A percentile compares a stretch with the other conserved stretches of the same genome.
phyloP scores from a whole-genome alignment of 1,140 invertebrate species.

The Bombus confusus region DNA sequence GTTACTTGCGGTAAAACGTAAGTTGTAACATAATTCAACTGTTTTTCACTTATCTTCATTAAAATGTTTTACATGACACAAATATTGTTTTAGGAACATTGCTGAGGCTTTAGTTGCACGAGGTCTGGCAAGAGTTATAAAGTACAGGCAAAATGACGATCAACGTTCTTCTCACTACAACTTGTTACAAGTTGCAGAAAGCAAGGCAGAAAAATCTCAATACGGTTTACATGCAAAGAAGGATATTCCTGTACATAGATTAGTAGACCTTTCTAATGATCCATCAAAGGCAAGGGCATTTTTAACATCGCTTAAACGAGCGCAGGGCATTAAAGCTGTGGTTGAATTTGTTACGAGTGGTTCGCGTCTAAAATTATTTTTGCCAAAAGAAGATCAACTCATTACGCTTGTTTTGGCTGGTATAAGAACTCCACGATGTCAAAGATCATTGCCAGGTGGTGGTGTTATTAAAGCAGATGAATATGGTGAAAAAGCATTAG shows the following conservation, averaged over 20 bases:
- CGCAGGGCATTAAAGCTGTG: slow-evolving; percentile 92
- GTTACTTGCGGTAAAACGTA: slow-evolving; percentile 92
- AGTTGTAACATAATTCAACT: slow-evolving; percentile 76
- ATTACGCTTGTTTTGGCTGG: slow-evolving; percentile 97
- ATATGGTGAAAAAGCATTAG: slow-evolving; percentile 95
- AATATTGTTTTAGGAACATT: slow-evolving; percentile 88
- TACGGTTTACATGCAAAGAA: slow-evolving; percentile 94
- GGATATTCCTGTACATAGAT: slow-evolving; percentile 90
- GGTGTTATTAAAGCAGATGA: slow-evolving; percentile 90
- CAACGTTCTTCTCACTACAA: slow-evolving; percentile 97
- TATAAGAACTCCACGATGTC: slow-evolving; percentile 93
- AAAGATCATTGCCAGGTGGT: slow-evolving; percentile 88
- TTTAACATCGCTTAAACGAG: slow-evolving; percentile 94
- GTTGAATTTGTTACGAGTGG: slow-evolving; percentile 98
- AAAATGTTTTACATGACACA: neutral
- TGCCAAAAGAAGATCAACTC: slow-evolving; percentile 97
- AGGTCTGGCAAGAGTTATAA: slow-evolving; percentile 95
- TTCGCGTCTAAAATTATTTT: slow-evolving; percentile 94
- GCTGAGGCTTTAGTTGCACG: slow-evolving; percentile 96
- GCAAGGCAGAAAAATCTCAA: slow-evolving; percentile 93
- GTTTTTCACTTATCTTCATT: neutral
- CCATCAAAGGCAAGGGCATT: slow-evolving; percentile 93
- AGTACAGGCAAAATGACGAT: slow-evolving; percentile 97
- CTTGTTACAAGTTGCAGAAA: slow-evolving; percentile 95
- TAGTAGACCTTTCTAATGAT: slow-evolving; percentile 95